Evolutionary conservation across 2,113 vertebrate species (phyloP).

Genomic region (Forbesichthys papilliferus): DNA sequence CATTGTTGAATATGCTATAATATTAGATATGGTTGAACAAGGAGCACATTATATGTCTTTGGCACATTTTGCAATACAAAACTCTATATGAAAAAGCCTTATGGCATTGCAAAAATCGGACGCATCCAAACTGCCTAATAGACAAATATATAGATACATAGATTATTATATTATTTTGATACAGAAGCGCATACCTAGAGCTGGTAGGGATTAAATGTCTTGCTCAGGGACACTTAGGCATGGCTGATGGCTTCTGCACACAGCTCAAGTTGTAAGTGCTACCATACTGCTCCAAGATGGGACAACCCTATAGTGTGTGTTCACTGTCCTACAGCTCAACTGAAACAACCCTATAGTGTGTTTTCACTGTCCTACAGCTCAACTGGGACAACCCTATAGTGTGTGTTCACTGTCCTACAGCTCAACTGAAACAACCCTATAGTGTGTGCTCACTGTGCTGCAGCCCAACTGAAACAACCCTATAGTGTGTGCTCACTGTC

Average conservation of each 20-base stretch:
- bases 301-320: background rate
- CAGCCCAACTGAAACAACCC: too few species aligned
- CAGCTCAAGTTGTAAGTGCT: background rate
- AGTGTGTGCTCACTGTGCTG: background rate
- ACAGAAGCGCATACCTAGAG: background rate
- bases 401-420: background rate
- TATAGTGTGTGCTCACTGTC: too few species aligned
- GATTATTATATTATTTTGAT: background rate
- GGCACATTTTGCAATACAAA: too few species aligned
- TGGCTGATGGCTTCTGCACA: constrained; percentile 12
- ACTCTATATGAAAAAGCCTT: too few species aligned
- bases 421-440: background rate
- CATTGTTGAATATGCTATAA: too few species aligned
- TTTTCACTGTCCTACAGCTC: too few species aligned
- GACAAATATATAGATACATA: background rate
- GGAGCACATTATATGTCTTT: too few species aligned
- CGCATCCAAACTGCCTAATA: background rate
- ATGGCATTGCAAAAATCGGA: too few species aligned
- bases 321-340: constrained; percentile 21
- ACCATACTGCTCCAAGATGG: constrained; percentile 25
- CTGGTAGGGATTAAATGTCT: constrained; percentile 9
- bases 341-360: background rate
- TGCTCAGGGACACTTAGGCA: constrained; percentile 19
- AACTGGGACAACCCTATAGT: constrained; percentile 5
- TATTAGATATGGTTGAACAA: too few species aligned